A percentile compares a stretch with the other conserved stretches of the same genome.
phyloP scores from a whole-genome alignment of 2,888 invertebrate genomes.

The Agrilus biguttatus region DNA sequence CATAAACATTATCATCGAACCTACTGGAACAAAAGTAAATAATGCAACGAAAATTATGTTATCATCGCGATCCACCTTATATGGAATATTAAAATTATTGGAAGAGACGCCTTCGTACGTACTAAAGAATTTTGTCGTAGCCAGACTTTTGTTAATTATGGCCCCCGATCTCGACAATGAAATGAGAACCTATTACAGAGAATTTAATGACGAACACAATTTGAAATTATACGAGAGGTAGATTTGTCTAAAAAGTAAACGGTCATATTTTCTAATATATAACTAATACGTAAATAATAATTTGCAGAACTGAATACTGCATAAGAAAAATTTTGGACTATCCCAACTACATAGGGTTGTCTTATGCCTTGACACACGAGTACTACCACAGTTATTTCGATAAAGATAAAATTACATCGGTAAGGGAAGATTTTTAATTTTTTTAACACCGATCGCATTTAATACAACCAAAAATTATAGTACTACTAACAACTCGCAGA shows the following conservation, averaged over 20 bases:
- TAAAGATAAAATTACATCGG: conserved; percentile 19
- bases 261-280: background rate
- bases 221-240: conserved; percentile 17
- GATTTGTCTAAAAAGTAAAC: background rate
- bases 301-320: conserved; percentile 27
- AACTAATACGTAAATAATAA: background rate
- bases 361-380: conserved; percentile 25
- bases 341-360: conserved; percentile 18
- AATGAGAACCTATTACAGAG: conserved; percentile 21
- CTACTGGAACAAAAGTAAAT: conserved; percentile 18
- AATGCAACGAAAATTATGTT: conserved; percentile 16
- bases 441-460: no score
- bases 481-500: background rate
- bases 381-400: conserved; percentile 24
- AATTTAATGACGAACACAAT: conserved; percentile 18
- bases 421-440: conserved; percentile 9
- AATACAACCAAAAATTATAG: background rate
- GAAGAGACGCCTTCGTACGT: conserved; percentile 17
- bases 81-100: conserved; percentile 23
- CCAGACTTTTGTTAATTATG: conserved; percentile 23
- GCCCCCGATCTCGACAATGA: conserved; percentile 24
- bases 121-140: conserved; percentile 25
- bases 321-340: conserved; percentile 25
- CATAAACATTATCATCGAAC: conserved; percentile 18
- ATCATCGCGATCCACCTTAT: conserved; percentile 12